phyloP scores from a whole-genome alignment of 2,888 invertebrate genomes.

The Ceraclea dissimilis region DNA sequence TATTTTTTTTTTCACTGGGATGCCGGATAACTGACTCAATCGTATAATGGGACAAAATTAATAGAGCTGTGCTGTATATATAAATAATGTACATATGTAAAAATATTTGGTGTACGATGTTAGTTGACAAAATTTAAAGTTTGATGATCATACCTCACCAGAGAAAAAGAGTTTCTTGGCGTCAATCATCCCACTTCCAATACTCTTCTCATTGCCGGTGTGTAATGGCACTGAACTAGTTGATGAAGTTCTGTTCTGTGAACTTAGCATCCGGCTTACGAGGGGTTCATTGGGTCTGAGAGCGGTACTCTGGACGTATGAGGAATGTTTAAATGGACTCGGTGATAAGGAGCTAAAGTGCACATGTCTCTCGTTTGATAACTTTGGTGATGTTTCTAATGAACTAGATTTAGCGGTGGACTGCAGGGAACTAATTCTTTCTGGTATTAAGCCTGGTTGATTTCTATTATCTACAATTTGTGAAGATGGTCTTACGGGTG shows the following conservation, averaged over 20 bases:
- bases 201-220: background rate
- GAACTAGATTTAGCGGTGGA: background rate
- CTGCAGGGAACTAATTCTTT: slow-evolving; percentile 3
- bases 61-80: too few species aligned
- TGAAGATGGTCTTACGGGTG: background rate
- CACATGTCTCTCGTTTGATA: slow-evolving; percentile 39
- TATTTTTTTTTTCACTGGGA: too few species aligned
- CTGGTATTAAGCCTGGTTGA: background rate
- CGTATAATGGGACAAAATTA: too few species aligned
- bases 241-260: background rate
- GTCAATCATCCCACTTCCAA: background rate
- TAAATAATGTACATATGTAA: too few species aligned
- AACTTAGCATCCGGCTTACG: slow-evolving; percentile 30
- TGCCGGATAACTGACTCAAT: too few species aligned
- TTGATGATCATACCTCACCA: slow-evolving; percentile 41
- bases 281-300: slow-evolving; percentile 34
- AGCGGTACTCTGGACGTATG: slow-evolving; percentile 34
- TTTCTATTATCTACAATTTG: background rate
- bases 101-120: background rate
- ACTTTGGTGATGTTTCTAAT: slow-evolving; percentile 2
- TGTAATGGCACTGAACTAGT: slow-evolving; percentile 6
- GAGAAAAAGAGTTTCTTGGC: slow-evolving; percentile 39
- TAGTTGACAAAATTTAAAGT: slow-evolving; percentile 1
- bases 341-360: slow-evolving; percentile 42
- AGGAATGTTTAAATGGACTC: slow-evolving; percentile 32